These are phyloP conservation scores for Drosophila malerkotliana DNA, from an alignment of 1,140 invertebrate genomes.

Conservation along the genomic window DNA sequence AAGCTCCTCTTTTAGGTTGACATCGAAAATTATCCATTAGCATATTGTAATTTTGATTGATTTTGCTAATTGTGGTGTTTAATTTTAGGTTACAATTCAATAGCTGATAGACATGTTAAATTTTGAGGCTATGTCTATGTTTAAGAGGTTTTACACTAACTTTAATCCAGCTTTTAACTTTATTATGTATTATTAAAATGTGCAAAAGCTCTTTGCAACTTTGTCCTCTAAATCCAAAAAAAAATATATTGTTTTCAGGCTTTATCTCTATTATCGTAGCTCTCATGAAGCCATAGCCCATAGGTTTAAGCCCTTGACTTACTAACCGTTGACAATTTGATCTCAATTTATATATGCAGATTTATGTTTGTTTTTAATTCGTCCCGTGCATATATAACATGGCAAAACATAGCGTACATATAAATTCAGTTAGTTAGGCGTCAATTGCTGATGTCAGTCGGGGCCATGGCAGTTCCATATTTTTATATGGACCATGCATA, in stretches of 20 bases:
- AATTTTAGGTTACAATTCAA: not conserved
- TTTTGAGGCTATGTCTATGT: no score
- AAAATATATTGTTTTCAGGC: not conserved
- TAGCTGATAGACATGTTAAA: no score
- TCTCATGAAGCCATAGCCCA: not conserved
- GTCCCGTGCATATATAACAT: not conserved
- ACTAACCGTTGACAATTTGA: slow-evolving; percentile 17
- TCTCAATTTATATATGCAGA: slow-evolving; percentile 34
- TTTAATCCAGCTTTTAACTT: no score
- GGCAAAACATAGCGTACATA: not conserved
- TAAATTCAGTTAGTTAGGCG: slow-evolving; percentile 42
- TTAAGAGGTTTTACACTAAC: no score
- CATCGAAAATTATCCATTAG: slow-evolving; percentile 41
- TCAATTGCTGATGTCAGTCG: slow-evolving; percentile 18
- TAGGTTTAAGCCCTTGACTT: slow-evolving; percentile 13
- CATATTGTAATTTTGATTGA: slow-evolving; percentile 46
- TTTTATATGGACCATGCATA: slow-evolving; percentile 57
- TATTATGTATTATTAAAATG: no score
- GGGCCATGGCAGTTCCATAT: slow-evolving; percentile 15
- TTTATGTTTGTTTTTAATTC: slow-evolving; percentile 43
- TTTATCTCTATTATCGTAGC: slow-evolving; percentile 14
- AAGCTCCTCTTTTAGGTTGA: not conserved
- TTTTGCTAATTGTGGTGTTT: not conserved
- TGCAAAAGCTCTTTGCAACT: no score
- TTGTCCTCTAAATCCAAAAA: no score